Evolutionary conservation across 2,113 vertebrate genomes (phyloP), one percentile per base, ranked within the genome.

Genomic region (Dissostichus mawsoni): DNA sequence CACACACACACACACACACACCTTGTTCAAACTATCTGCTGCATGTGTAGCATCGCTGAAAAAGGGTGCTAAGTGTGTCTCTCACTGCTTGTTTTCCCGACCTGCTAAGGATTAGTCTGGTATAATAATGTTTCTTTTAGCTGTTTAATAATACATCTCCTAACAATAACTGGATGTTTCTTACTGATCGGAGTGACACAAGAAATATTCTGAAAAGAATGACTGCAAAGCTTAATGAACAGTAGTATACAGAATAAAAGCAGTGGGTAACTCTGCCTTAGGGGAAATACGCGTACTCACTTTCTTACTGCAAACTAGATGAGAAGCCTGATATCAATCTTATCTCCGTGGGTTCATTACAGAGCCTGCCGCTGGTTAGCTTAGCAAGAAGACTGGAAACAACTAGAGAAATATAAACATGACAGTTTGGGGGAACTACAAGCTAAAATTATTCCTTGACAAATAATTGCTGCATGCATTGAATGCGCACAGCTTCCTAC

Each of bases 21-120:
- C 55, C 36, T 70, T 76, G 29, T 53, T 64, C 65, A 84, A 53
- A 69, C 65, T 52, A 23, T 29, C 44, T 71, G 51, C 48, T 33
- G 17, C 25, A 57, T 56, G 58, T 68, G 12, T 8, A 48, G 17
- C 58, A 25, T 58, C 29, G n/a, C 5, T 68, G 66, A 53, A 1
- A n/a, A 53, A 53, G 41, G 71, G 52, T 82, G 55, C 68, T 51
- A 52, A 33, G 23, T 2, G 23, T 69, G 18, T 62, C 18, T 76
- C 36, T 41, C 7, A 44, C 41, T 17, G 13, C 11, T 18, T 62
- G 16, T 48, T 29, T 64, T 63, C n/a, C 14, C 56, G 56, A 41
- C 33, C 50, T 63, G 53, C 29, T 62, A 11, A 41, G 1, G 29
- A 53, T 63, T 29, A 16, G 16, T n/a, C 56, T 68, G 36, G 11